Evolutionary conservation across 2,888 invertebrate genomes (phyloP).

Genomic region (Gandaritis pyraliata): DNA sequence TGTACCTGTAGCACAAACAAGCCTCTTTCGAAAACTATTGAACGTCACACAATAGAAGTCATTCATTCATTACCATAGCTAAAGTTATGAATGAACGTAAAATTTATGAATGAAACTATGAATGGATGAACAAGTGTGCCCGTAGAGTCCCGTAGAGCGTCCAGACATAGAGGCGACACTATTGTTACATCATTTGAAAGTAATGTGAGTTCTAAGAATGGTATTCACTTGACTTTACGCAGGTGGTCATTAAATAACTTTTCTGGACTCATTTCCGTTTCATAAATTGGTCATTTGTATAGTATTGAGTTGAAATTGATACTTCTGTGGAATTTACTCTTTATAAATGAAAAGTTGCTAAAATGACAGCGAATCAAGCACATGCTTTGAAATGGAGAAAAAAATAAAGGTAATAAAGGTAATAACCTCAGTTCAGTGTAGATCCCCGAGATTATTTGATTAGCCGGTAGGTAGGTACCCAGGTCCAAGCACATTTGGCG

Average conservation of each 20-base stretch:
- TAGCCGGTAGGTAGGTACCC: too few species aligned
- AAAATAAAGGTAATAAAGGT: too few species aligned
- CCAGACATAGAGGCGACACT: slow-evolving; percentile 64
- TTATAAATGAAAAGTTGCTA: neutral
- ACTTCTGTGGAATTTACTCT: neutral
- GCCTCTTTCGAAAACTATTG: slow-evolving; percentile 49
- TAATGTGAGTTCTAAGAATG: slow-evolving; percentile 56
- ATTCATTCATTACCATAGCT: slow-evolving; percentile 66
- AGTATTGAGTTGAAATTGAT: slow-evolving; percentile 23
- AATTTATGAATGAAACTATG: slow-evolving; percentile 57
- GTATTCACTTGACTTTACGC: slow-evolving; percentile 45
- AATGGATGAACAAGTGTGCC: slow-evolving; percentile 59
- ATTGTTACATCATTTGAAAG: slow-evolving; percentile 63
- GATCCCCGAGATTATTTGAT: too few species aligned
- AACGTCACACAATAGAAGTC: slow-evolving; percentile 52
- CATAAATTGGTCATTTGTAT: slow-evolving; percentile 30
- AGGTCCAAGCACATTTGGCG: too few species aligned
- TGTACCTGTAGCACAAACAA: slow-evolving; percentile 57
- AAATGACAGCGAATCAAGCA: too few species aligned
- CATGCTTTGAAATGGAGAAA: too few species aligned
- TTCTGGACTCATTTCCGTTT: slow-evolving; percentile 74
- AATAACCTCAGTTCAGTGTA: too few species aligned
- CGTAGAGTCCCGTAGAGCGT: slow-evolving; percentile 48
- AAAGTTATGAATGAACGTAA: slow-evolving; percentile 68
- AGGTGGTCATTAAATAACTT: slow-evolving; percentile 77